A percentile compares a stretch with the other conserved stretches of the same genome.
These are phyloP conservation scores for Euphonia xanthogaster DNA, from an alignment of 2,797 vertebrate species.

Conservation along the genomic window DNA sequence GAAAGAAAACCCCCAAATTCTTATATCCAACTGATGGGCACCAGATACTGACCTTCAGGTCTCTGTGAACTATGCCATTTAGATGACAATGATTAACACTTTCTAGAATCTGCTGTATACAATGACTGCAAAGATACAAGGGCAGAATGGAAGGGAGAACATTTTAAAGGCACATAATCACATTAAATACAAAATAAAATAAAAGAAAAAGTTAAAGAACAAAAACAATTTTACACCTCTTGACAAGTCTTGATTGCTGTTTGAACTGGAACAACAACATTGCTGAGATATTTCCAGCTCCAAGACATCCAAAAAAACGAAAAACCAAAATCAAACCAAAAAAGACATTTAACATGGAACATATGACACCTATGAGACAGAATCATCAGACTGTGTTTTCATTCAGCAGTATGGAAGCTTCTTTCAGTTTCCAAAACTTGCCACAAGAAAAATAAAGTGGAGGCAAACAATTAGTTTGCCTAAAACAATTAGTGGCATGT, in stretches of 20 bases:
- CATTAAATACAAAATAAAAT: conserved; percentile 73
- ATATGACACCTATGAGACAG: conserved; percentile 29
- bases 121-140: conserved; percentile 92
- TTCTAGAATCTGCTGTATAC: conserved; percentile 99
- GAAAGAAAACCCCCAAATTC: conserved; percentile 2
- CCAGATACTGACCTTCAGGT: conserved; percentile 96
- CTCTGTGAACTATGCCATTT: conserved; percentile 97
- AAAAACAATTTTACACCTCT: conserved; percentile 56
- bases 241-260: conserved; percentile 47
- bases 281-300: conserved; percentile 54
- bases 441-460: neutral
- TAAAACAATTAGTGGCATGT: neutral
- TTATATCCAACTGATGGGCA: conserved; percentile 72
- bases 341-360: conserved; percentile 48
- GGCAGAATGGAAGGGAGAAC: conserved; percentile 83
- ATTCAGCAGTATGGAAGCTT: conserved; percentile 5
- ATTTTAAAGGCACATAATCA: conserved; percentile 84
- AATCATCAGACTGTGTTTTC: conserved; percentile 32
- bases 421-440: conserved; percentile 24
- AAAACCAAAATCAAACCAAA: neutral
- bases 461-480: no score
- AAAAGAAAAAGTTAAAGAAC: conserved; percentile 45
- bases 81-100: conserved; percentile 98
- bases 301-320: neutral
- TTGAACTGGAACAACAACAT: conserved; percentile 33